Conservation (phyloP, 2,113 vertebrate genomes). For the Ivindomyrus marchei region DNA sequence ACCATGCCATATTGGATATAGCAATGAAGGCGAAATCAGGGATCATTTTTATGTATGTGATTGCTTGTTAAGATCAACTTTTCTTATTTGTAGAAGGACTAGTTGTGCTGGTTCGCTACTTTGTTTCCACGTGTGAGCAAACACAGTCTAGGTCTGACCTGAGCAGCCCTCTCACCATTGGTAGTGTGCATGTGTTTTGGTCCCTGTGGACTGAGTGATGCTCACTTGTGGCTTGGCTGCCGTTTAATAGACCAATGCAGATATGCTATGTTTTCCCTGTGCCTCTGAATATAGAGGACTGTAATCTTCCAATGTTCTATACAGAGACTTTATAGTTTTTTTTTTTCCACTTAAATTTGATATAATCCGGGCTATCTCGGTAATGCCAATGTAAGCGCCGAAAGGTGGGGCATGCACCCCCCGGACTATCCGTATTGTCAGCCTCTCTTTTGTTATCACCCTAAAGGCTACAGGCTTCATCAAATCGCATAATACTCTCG, state of each 20-base stretch:
- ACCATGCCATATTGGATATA: background rate
- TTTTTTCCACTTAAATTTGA: background rate
- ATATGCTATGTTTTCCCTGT: slow-evolving; percentile 48
- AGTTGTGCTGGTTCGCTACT: background rate
- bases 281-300: background rate
- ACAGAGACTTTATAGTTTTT: background rate
- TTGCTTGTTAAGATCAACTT: background rate
- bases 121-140: background rate
- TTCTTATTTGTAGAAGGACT: background rate
- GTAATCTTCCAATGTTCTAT: background rate
- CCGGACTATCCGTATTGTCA: background rate
- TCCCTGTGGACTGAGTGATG: slow-evolving; percentile 39
- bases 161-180: background rate
- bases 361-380: background rate
- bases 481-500: background rate
- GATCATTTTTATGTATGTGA: background rate
- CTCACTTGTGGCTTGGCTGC: slow-evolving; percentile 45
- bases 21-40: background rate
- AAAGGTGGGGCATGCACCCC: background rate
- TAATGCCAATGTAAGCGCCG: background rate
- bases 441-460: background rate
- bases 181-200: background rate
- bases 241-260: slow-evolving; percentile 48
- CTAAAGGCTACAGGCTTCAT: background rate
- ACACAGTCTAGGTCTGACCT: background rate